Evolutionary conservation across 2,888 invertebrate species (phyloP).

Genomic region (Drosophila recens): DNA sequence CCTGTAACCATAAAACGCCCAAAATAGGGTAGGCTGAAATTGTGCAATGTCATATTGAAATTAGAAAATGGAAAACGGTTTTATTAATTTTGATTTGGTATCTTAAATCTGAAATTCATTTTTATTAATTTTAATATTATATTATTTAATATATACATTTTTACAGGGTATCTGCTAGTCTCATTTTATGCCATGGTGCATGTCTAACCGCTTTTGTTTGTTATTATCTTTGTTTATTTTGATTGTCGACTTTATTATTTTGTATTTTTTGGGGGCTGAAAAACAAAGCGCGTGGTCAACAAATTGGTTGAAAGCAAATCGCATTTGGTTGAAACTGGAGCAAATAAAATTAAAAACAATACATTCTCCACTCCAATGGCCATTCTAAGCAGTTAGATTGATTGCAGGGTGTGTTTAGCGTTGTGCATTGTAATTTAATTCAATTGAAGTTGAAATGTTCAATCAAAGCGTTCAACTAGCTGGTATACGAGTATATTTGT

Average conservation of each 20-base stretch:
- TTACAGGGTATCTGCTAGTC: constrained; percentile 16
- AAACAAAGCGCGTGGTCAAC: constrained; percentile 48
- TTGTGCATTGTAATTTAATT: constrained; percentile 8
- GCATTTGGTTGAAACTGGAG: constrained; percentile 57
- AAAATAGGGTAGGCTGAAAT: not conserved
- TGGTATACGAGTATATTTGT: no score
- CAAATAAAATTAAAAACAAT: constrained; percentile 43
- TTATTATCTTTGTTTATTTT: constrained; percentile 50
- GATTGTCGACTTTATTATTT: constrained; percentile 32
- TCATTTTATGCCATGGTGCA: no score
- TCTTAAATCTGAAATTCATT: not conserved
- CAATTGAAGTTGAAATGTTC: constrained; percentile 8
- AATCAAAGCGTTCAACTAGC: constrained; percentile 1
- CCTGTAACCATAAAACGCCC: not conserved
- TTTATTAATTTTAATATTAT: not conserved
- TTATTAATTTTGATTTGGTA: not conserved
- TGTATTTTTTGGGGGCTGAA: constrained; percentile 36
- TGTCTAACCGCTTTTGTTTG: constrained; percentile 12
- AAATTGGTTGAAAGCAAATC: constrained; percentile 47
- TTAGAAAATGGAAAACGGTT: not conserved
- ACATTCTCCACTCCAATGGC: constrained; percentile 41
- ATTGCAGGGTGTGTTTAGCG: constrained; percentile 19
- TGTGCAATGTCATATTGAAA: not conserved
- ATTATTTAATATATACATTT: not conserved
- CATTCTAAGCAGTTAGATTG: constrained; percentile 27